A percentile compares a stretch with the other conserved stretches of the same genome.
Evolutionary conservation across 1,140 invertebrate species (phyloP).

Genomic region (Caenorhabditis remanei): DNA sequence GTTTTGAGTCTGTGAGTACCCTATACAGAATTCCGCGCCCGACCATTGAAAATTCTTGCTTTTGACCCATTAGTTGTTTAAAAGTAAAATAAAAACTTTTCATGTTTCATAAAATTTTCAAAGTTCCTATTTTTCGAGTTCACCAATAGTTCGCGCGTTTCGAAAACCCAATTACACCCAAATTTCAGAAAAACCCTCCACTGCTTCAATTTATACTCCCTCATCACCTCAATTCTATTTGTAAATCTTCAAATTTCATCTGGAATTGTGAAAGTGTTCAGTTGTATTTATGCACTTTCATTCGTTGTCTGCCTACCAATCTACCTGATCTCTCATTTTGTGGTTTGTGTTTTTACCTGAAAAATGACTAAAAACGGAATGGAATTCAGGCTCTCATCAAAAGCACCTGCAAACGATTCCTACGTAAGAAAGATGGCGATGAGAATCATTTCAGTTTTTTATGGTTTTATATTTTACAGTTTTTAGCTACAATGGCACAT

Average conservation of each 20-base stretch:
- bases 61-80: too few species aligned
- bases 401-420: constrained; percentile 6
- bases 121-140: too few species aligned
- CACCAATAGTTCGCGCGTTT: too few species aligned
- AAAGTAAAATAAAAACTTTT: too few species aligned
- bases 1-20: too few species aligned
- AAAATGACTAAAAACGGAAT: not conserved
- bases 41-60: too few species aligned
- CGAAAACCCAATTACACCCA: not conserved
- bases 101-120: too few species aligned
- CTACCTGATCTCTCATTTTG: not conserved
- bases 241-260: not conserved
- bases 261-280: constrained; percentile 35
- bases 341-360: not conserved
- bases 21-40: too few species aligned
- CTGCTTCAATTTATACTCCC: constrained; percentile 5
- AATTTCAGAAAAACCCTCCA: not conserved
- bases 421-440: not conserved
- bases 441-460: constrained; percentile 23
- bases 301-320: not conserved
- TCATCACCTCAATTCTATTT: not conserved
- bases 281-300: constrained; percentile 14
- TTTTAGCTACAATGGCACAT: constrained; percentile 6
- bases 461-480: constrained; percentile 13
- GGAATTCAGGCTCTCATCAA: constrained; percentile 23